A percentile compares a stretch with the other conserved stretches of the same genome.
phyloP scores from a whole-genome alignment of 2,888 invertebrate genomes.

The Drosophila melanosoma region DNA sequence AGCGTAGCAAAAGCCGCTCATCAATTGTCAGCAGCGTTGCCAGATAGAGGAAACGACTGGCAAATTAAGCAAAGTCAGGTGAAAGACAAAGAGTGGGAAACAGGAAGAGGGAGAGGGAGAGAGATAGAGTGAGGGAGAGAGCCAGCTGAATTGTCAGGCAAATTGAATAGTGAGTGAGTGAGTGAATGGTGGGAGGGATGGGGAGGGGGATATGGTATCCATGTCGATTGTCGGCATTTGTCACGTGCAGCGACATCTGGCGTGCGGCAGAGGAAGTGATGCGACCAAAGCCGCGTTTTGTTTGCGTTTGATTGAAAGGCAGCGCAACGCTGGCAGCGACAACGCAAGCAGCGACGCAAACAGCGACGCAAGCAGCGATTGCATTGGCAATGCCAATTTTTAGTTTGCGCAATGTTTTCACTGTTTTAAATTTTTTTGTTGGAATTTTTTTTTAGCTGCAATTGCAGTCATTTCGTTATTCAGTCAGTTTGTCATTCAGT shows the following conservation, averaged over 20 bases:
- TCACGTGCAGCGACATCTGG: constrained; percentile 67
- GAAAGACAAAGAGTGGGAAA: neutral
- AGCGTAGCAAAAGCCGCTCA: constrained; percentile 27
- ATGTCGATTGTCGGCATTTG: constrained; percentile 70
- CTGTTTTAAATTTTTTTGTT: constrained; percentile 32
- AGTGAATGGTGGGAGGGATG: neutral
- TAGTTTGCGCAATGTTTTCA: constrained; percentile 43
- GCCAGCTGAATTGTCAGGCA: constrained; percentile 6
- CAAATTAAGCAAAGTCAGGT: constrained; percentile 51
- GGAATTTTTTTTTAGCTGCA: constrained; percentile 4
- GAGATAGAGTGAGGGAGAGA: too few relatives aligned
- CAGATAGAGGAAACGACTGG: constrained; percentile 34
- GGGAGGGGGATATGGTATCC: constrained; percentile 12
- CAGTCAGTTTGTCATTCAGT: constrained; percentile 31
- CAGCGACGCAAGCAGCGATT: neutral
- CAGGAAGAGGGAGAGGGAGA: neutral
- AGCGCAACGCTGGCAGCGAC: neutral
- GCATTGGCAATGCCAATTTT: constrained; percentile 38
- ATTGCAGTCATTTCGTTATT: constrained; percentile 37
- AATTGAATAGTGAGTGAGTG: constrained; percentile 11
- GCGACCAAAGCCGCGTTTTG: constrained; percentile 52
- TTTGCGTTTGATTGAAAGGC: constrained; percentile 75
- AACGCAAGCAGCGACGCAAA: neutral
- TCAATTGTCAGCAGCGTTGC: constrained; percentile 49
- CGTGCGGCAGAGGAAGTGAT: constrained; percentile 37